Evolutionary conservation across 2,888 invertebrate genomes (phyloP), one percentile per base, ranked within the genome.

Genomic region (Bugula neritina): DNA sequence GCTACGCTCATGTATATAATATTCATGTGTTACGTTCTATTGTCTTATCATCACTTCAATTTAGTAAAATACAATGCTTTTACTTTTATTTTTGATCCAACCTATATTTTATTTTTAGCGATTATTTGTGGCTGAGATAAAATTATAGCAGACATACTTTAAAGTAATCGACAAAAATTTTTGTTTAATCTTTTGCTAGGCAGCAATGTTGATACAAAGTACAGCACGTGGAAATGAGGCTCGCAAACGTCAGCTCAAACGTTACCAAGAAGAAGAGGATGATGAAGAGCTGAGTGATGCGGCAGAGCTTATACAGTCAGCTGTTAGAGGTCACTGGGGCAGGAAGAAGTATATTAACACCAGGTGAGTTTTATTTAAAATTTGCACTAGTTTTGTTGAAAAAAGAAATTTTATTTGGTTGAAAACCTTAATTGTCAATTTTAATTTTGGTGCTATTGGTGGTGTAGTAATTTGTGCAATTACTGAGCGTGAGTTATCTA

Each of bases 251-350:
- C 63, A 63, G 31, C 63, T 63, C 13, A 27, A 31, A 31, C 2
- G 31, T 5, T 63, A 63, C 31, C 31, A 63, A 31, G 63, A 63
- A 29, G 63, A 63, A 63, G 63, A 63, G 31, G 63, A 63, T 31
- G 63, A 63, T 31, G 63, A 63, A 34, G 63, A 63, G n/a, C 34
- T 63, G 5, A 63, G 63, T 34, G 73, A 81, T 80, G 79, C 80
- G 25, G 77, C 79, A 35, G 78, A 77, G 71, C 70, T 78, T 23
- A 79, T 82, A 31, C 77, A 80, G 72, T 76, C 79, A 58, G 77
- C 80, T 3, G 69, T 81, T 71, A 75, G 74, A 70, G 81, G 80
- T 54, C 81, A 81, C 73, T 73, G 72, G n/a, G 52, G 75, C 2
- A 74, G 80, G 3, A 74, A 76, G 34, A 72, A 73, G 17, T 76